phyloP scores from a whole-genome alignment of 2,888 invertebrate genomes.

The Gryllus longicercus region DNA sequence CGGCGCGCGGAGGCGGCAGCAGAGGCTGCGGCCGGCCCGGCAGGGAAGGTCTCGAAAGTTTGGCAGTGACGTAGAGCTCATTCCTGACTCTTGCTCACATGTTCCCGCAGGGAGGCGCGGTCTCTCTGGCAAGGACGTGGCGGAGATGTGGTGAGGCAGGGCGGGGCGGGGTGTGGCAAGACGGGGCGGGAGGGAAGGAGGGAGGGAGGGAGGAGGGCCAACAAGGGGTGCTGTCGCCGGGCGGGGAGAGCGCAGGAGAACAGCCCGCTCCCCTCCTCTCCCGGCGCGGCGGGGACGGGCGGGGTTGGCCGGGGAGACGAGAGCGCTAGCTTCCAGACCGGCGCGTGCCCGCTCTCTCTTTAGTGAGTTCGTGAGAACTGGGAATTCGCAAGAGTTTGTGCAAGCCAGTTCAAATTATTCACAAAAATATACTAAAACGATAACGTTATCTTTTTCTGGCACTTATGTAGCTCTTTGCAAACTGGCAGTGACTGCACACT shows the following conservation, averaged over 20 bases:
- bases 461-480: neutral
- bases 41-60: neutral
- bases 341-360: neutral
- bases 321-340: neutral
- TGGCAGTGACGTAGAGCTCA: constrained; percentile 17
- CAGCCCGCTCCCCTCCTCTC: neutral
- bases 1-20: constrained; percentile 2
- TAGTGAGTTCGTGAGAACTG: too few species aligned
- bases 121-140: too few species aligned
- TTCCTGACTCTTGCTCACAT: constrained; percentile 17
- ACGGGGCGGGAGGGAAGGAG: too few species aligned
- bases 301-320: neutral
- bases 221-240: neutral
- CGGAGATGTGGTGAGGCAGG: neutral
- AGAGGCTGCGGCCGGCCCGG: neutral
- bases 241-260: neutral
- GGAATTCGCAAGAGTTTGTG: neutral
- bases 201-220: neutral
- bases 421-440: neutral
- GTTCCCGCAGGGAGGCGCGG: neutral
- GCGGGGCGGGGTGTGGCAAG: neutral
- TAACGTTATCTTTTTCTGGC: neutral
- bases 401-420: neutral
- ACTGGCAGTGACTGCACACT: neutral
- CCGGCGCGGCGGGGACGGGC: neutral